A percentile compares a stretch with the other conserved stretches of the same genome.
phyloP scores from a whole-genome alignment of 2,797 vertebrate genomes.

The Epinephelus malabaricus region DNA sequence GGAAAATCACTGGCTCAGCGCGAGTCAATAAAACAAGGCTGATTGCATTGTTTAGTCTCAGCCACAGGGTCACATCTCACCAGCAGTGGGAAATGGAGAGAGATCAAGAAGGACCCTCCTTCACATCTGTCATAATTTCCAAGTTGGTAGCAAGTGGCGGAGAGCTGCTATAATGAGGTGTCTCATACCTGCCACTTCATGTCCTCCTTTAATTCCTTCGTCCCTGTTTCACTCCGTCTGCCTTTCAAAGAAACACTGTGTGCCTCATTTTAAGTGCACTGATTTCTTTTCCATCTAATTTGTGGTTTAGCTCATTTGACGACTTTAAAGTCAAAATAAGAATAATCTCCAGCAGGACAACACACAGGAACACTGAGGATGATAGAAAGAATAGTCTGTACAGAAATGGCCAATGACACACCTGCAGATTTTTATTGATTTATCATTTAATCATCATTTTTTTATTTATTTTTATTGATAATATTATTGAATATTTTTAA shows the following conservation, averaged over 20 bases:
- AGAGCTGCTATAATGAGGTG: constrained; percentile 61
- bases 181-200: constrained; percentile 57
- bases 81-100: background rate
- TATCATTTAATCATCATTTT: background rate
- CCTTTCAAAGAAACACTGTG: constrained; percentile 4
- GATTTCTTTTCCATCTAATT: constrained; percentile 1
- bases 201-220: constrained; percentile 25
- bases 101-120: constrained; percentile 13
- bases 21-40: constrained; percentile 48
- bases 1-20: constrained; percentile 28
- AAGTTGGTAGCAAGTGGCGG: constrained; percentile 41
- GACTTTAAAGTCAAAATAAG: constrained; percentile 1
- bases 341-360: background rate
- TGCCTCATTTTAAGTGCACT: background rate
- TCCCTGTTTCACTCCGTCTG: constrained; percentile 24
- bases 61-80: constrained; percentile 27
- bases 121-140: constrained; percentile 61
- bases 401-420: background rate
- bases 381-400: background rate
- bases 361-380: background rate
- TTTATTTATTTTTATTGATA: no score
- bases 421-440: background rate
- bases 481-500: background rate
- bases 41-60: constrained; percentile 57
- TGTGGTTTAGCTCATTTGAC: constrained; percentile 7